Base-by-base conservation (phyloP, 2,888 invertebrate species). In the Dasypolia templi region DNA sequence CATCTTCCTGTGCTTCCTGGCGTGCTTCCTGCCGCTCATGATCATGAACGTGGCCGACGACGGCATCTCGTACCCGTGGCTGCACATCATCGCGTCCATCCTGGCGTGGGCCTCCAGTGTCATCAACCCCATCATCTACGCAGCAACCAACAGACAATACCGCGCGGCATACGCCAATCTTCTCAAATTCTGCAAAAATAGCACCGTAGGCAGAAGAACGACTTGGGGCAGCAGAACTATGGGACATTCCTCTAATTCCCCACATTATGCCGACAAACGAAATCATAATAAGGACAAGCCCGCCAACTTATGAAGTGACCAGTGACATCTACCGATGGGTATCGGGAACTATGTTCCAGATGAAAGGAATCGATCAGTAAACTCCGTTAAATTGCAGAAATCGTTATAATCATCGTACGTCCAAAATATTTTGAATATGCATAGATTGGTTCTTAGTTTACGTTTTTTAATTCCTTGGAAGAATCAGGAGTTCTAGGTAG, bases 71-170 rank as follows among this genome's bases (percentile, higher is more conserved):
- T 93, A 93, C 87, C 98, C 99, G 6, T 97, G 97, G 93, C 93
- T 98, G 0, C 98, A 99, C 91, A 97, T 99, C 79, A 96, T 98
- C 72, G 98, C 98, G 0, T 98, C 98, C 0, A 97, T 99, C 68
- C 96, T 98, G 82, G 98, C 99, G 0, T 99, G 99, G 98, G 98
- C 98, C 0, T 98, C 99, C 0, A 98, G 98, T 77, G 98, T 99
- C 67, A 97, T 99, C 84, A 99, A 99, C 94, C 99, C 99, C 0
- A 97, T 99, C 80, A 98, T 99, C 83, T 99, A 99, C 94, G 99
- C 99, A 6, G 98, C 98, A 12, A 98, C 98, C 85, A 99, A 99
- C 92, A 97, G 98, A 82, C 98, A 98, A 88, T 99, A 99, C 91
- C 90, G 97, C 78, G 96, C 97, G 2, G 97, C 97, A 1, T 97